Evolutionary conservation across 1,140 invertebrate species (phyloP), one percentile per base, ranked within the genome.

Genomic region (Drosophila pandora): DNA sequence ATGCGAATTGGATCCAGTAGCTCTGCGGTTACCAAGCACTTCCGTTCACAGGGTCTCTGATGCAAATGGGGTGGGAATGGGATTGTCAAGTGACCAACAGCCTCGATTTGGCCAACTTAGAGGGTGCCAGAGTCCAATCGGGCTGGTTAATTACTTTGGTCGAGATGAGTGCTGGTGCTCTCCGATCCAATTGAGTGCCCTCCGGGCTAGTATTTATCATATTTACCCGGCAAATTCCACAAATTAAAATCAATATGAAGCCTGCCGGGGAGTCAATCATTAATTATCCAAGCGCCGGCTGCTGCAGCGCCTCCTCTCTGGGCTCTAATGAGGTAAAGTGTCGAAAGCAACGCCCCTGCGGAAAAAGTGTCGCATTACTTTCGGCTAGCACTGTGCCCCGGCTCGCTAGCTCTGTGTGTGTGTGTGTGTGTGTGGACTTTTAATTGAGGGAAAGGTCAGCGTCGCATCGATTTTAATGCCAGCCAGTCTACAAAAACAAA

Each of bases 371-470:
- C 49, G 25, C 77, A 80, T 76, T 84, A 80, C 77, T 79, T 61
- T 43, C 47, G 59, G 45, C 58, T 54, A 22, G 48, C 75, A 83
- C 82, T 81, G 74, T 79, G 13, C 50, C 17, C 43, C 22, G 30
- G 7, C 32, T 6, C 41, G 4, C 6, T 12, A 34, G 49, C 30
- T 45, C 5, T 43, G 9, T 37, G 22, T 52, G 25, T 25, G 25
- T 17, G 25, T 25, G 25, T 17, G 2, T 28, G 25, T 28, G 34
- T 65, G 56, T 55, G 56, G 39, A 61, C 54, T 63, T 78, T 67
- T 85, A 82, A 87, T 85, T 85, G 83, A 85, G 82, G 82, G 74
- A 85, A 85, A 85, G 82, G 82, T 85, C 82, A 88, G 65, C 75
- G 61, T 65, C 64, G 82, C 78, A 87, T 85, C 82, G 82, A 85